Evolutionary conservation across 2,797 vertebrate species (phyloP).

Genomic region (Amazonetta brasiliensis): DNA sequence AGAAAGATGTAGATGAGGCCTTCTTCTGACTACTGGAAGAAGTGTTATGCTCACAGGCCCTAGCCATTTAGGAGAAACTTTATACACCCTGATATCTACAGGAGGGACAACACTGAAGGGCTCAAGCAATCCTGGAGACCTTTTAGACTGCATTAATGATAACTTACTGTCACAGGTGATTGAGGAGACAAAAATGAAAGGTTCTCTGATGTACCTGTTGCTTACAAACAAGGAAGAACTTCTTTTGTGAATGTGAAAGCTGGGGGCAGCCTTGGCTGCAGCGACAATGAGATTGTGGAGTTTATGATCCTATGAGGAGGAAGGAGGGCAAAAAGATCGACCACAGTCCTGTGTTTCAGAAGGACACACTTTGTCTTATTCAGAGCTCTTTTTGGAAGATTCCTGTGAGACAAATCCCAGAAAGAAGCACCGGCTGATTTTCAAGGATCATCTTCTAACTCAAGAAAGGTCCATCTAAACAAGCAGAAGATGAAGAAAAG

Average conservation of each 20-base stretch:
- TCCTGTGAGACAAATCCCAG: neutral
- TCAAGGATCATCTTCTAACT: neutral
- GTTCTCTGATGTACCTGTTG: neutral
- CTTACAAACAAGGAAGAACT: neutral
- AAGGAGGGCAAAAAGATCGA: neutral
- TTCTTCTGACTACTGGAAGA: neutral
- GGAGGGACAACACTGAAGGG: neutral
- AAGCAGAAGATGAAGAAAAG: neutral
- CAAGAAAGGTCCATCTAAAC: neutral
- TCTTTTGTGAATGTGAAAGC: neutral
- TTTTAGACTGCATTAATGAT: neutral
- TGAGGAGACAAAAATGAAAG: neutral
- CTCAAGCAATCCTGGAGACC: neutral
- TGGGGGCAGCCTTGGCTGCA: neutral
- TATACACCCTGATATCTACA: neutral
- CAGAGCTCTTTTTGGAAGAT: neutral
- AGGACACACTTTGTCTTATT: neutral
- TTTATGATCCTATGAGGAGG: neutral
- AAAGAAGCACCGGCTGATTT: neutral
- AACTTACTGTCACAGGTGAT: neutral
- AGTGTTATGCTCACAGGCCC: neutral
- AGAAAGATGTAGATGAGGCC: neutral
- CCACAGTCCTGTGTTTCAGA: rapidly evolving
- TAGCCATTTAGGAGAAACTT: neutral
- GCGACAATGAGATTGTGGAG: neutral